phyloP scores from a whole-genome alignment of 2,797 vertebrate species.

The Crocodylus rhombifer region DNA sequence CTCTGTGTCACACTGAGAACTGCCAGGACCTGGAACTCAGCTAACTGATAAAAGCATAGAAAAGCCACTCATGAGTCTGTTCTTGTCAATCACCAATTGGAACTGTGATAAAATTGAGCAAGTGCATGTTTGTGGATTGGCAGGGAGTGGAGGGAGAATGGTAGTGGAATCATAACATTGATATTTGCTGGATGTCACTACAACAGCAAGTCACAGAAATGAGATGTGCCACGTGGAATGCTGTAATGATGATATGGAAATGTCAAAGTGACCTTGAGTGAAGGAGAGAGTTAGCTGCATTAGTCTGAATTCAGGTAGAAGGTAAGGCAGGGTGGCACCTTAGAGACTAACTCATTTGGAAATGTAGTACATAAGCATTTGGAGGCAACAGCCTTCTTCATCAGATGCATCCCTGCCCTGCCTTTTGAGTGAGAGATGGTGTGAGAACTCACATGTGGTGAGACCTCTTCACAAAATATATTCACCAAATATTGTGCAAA shows the following conservation, averaged over 20 bases:
- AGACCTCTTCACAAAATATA: background rate
- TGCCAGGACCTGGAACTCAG: conserved; percentile 13
- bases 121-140: fast-evolving
- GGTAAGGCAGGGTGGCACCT: too few relatives aligned
- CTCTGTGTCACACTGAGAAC: background rate
- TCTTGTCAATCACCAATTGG: conserved; percentile 23
- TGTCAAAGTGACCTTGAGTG: background rate
- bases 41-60: conserved; percentile 3
- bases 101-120: background rate
- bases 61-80: background rate
- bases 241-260: background rate
- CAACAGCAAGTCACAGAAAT: background rate
- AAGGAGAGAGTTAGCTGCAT: background rate
- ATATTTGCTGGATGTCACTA: background rate
- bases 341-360: too few relatives aligned
- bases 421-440: background rate
- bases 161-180: background rate
- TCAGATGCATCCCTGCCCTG: too few relatives aligned
- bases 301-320: too few relatives aligned
- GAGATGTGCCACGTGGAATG: background rate
- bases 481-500: background rate
- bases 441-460: background rate
- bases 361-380: too few relatives aligned
- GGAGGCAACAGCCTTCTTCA: too few relatives aligned
- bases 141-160: background rate